A percentile compares a stretch with the other conserved stretches of the same genome.
phyloP scores from a whole-genome alignment of 2,113 vertebrate species.

The Strigops habroptila region DNA sequence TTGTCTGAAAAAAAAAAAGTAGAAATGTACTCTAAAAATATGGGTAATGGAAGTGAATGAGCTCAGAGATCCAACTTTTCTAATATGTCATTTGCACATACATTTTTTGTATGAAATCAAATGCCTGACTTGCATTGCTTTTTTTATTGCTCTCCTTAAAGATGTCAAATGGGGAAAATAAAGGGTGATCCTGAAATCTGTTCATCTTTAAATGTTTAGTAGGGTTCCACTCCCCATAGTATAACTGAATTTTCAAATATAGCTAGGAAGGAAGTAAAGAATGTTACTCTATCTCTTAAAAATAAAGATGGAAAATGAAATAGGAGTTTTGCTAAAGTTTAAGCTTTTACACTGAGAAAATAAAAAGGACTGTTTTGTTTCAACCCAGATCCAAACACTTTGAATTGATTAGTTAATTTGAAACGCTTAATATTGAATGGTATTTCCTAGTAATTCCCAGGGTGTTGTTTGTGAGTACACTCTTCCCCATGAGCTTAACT shows the following conservation, averaged over 20 bases:
- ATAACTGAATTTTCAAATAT: neutral
- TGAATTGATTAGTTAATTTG: neutral
- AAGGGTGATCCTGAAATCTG: neutral
- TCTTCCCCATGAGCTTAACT: neutral
- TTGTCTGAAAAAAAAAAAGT: neutral
- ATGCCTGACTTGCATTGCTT: neutral
- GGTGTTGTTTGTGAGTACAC: neutral
- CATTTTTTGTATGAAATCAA: neutral
- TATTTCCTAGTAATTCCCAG: neutral
- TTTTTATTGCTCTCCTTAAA: neutral
- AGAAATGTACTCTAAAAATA: neutral
- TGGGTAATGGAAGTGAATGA: neutral
- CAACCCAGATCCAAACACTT: neutral
- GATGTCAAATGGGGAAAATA: neutral
- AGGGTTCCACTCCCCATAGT: neutral
- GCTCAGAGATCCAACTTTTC: neutral
- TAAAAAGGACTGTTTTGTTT: neutral
- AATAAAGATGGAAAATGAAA: neutral
- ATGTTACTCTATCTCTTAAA: neutral
- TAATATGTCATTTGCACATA: rapidly evolving
- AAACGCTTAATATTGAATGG: neutral
- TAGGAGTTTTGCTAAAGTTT: neutral
- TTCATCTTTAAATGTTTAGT: neutral
- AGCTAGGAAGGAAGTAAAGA: neutral
- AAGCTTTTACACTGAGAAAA: neutral